Evolutionary conservation across 2,888 invertebrate genomes (phyloP).

Genomic region (Campaea margaritaria): DNA sequence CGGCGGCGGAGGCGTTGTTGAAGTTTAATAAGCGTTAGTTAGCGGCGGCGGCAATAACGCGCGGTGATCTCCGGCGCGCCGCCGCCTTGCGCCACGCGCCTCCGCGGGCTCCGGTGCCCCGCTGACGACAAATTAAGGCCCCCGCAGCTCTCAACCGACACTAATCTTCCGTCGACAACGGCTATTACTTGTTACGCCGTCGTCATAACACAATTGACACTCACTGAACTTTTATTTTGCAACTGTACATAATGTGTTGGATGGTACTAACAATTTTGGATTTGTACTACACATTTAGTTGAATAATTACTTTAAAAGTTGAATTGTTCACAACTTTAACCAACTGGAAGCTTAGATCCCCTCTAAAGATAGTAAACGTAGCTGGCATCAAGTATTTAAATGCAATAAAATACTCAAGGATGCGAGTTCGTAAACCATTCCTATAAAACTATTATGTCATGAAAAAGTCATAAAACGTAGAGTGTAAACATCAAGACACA

Average conservation of each 20-base stretch:
- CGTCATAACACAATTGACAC: constrained; percentile 28
- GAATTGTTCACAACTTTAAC: not conserved
- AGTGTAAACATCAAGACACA: constrained; percentile 54
- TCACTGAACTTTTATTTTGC: constrained; percentile 8
- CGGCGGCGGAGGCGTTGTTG: constrained; percentile 70
- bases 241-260: not conserved
- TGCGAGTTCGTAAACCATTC: constrained; percentile 27
- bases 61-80: constrained; percentile 75
- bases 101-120: constrained; percentile 19
- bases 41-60: constrained; percentile 77
- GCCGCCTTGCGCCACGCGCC: constrained; percentile 31
- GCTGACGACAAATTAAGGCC: constrained; percentile 59
- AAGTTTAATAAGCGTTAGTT: constrained; percentile 85
- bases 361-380: constrained; percentile 9
- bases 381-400: constrained; percentile 23
- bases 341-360: constrained; percentile 5
- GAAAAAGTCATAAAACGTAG: constrained; percentile 43
- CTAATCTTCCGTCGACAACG: constrained; percentile 45
- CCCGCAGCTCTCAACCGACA: constrained; percentile 48
- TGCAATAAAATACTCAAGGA: constrained; percentile 29
- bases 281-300: not conserved
- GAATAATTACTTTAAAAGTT: not conserved
- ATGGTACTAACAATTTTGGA: not conserved
- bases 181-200: constrained; percentile 38
- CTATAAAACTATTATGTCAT: constrained; percentile 30